Evolutionary conservation across 2,888 invertebrate genomes (phyloP), one percentile per base, ranked within the genome.

Genomic region (Hydraecia micacea): DNA sequence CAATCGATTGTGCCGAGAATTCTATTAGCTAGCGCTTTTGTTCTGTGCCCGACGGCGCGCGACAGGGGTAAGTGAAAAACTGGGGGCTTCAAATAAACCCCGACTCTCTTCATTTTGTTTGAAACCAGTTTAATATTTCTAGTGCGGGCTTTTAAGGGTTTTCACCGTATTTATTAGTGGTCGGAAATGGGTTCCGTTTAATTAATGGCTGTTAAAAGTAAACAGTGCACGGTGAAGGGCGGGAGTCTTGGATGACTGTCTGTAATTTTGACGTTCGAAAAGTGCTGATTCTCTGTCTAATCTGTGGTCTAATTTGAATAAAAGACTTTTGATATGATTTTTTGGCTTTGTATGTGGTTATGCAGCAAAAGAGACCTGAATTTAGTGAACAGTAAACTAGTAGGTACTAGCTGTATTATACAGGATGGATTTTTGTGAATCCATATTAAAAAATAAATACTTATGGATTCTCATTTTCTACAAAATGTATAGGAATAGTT

Each of bases 21-120:
- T 79, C 80, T 72, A 85, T 86, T 86, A 85, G 58, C 60, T 15
- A 15, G 9, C 49, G 58, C 79, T 73, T 83, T 85, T 86, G 84
- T 85, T 73, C 52, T 28, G 32, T 46, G 84, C 36, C 39, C 84
- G 60, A 15, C 42, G 73, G 68, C 32, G 73, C 84, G 76, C 70
- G 80, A 58, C 78, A 62, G 32, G 58, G 39, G 49, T 62, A 28
- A 73, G 58, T 65, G 84, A 76, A 86, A 83, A 83, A 84, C 83
- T 58, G 63, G 52, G 58, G 36, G 46, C 62, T 62, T 13, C 69
- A 39, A 81, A 82, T 69, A 83, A 32, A 32, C 65, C n/a, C 28
- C 49, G 15, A 28, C 46, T 28, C 73, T 72, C 32, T 63, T 68
- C 52, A 42, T 62, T 83, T 75, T 73, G 46, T 86, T 71, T 73